A percentile compares a stretch with the other conserved stretches of the same genome.
Conservation (phyloP, 2,888 invertebrate species). For the Pachydiplax longipennis region DNA sequence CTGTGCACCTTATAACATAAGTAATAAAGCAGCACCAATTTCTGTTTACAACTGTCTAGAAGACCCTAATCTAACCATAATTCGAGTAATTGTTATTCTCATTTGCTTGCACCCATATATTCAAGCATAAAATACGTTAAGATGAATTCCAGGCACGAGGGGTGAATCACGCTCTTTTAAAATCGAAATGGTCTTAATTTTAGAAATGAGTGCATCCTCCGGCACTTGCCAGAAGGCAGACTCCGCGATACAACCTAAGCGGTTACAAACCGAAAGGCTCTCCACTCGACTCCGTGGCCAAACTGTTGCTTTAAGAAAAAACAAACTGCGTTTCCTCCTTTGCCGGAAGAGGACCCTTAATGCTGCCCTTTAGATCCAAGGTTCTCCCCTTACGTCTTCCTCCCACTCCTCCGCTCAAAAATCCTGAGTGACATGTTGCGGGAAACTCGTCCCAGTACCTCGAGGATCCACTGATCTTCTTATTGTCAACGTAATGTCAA, state of each 20-base stretch:
- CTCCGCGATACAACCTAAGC: background rate
- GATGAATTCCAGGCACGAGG: background rate
- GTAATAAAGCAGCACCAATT: too few species aligned
- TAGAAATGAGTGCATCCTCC: background rate
- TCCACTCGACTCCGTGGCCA: constrained; percentile 9
- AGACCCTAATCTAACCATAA: background rate
- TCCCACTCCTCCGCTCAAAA: constrained; percentile 7
- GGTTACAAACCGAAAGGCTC: background rate
- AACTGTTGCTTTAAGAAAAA: constrained; percentile 31
- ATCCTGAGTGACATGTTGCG: constrained; percentile 20
- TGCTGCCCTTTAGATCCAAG: background rate
- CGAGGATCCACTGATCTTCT: background rate
- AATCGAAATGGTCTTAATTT: background rate
- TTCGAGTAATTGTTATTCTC: background rate
- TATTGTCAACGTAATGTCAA: background rate
- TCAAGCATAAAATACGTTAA: background rate
- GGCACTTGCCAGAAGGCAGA: background rate
- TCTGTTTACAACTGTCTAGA: too few species aligned
- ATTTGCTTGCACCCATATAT: background rate
- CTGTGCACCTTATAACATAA: too few species aligned
- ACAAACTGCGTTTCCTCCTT: background rate
- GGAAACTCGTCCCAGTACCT: background rate
- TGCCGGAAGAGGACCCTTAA: constrained; percentile 28
- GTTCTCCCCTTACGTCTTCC: background rate
- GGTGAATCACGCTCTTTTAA: background rate